Evolutionary conservation across 2,797 vertebrate species (phyloP), one percentile per base, ranked within the genome.

Genomic region (Emydoidea blandingii): DNA sequence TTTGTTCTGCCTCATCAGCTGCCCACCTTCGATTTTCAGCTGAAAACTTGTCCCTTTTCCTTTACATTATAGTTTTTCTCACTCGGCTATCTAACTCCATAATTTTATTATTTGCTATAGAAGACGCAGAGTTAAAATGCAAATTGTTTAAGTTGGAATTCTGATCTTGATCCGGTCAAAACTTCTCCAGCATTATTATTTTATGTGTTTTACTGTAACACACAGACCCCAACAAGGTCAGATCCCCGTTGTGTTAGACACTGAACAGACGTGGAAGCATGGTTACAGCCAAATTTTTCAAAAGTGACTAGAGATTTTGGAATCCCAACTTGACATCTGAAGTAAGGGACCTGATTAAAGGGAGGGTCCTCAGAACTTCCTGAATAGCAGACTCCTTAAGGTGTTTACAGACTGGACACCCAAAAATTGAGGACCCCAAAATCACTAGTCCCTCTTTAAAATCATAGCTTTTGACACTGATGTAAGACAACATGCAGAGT

Each of bases 391-490:
- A 84, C 94, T 95, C 90, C 83, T 95, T 95, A 74, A 0, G 14
- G 49, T 31, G 44, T 29, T 49, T 31, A 47, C 74, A 78, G 74
- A 49, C 44, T 18, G 4, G 27, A 21, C 18, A 62, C n/a, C 37
- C 21, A 12, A 74, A 74, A 74, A 44, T 25, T 29, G 44, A 76
- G 72, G 74, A 78, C 74, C 6, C 27, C 44, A 78, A 31, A 49
- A 49, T 29, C 74, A 49, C 27, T 47, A 49, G 41, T 49, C 27
- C 44, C 41, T 49, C 27, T 49, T 29, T 47, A 49, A 78, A 78
- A 31, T 31, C 74, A 59, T 93, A 95, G 96, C 96, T 96, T 97
- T 97, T 94, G 95, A 95, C 92, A 91, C 92, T 95, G 85, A 92
- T 81, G 94, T 96, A 96, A 96, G 96, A 95, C 44, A 78, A 16